Evolutionary conservation across 1,140 invertebrate species (phyloP).

Genomic region (Lutraria rhynchaena): DNA sequence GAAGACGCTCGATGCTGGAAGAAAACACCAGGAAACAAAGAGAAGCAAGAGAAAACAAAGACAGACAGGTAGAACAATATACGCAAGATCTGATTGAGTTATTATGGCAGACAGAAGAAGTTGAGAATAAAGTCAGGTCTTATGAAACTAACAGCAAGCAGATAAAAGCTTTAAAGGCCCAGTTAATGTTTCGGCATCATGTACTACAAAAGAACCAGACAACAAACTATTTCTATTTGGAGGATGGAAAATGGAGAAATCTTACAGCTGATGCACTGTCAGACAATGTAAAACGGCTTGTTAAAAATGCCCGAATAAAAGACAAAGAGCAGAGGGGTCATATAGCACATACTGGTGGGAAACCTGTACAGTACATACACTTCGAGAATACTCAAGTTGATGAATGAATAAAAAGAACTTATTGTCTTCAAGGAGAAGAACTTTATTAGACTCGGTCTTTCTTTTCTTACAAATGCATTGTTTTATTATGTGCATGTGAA

Average conservation of each 20-base stretch:
- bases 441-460: too few species aligned
- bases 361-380: too few species aligned
- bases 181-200: background rate
- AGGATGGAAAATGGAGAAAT: background rate
- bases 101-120: background rate
- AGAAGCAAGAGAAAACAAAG: conserved; percentile 22
- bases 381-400: too few species aligned
- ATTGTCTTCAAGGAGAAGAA: too few species aligned
- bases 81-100: background rate
- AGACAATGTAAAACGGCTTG: background rate
- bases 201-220: background rate
- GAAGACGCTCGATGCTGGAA: conserved; percentile 9
- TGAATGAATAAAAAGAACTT: too few species aligned
- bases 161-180: conserved; percentile 9
- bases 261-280: background rate
- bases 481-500: too few species aligned
- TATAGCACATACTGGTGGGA: conserved; percentile 2
- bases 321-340: background rate
- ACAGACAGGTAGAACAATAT: conserved; percentile 10
- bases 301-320: background rate
- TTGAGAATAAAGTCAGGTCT: background rate
- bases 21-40: conserved; percentile 26
- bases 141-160: background rate
- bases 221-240: background rate
- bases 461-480: too few species aligned